Base-by-base conservation (phyloP, 2,797 vertebrate species). In the Tauraco hartlaubi region DNA sequence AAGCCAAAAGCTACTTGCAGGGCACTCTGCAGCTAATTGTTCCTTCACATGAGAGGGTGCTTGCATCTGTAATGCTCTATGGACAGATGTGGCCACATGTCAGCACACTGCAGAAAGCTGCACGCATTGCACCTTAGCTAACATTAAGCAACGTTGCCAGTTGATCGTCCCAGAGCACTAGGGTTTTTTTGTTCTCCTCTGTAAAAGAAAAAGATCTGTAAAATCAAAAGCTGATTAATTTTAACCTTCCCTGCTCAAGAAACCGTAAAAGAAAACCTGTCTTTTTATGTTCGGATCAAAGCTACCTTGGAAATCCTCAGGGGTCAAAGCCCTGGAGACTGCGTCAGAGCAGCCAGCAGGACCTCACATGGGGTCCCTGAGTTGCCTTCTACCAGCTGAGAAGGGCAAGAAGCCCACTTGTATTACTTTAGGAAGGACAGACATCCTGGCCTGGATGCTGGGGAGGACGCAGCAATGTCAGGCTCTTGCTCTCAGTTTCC, bases 231-330 rank as follows among this genome's bases (percentile, higher is more conserved):
- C 15, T 31, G 35, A 48, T 59, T 33, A 43, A 46, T 74, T 87
- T 37, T 73, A 19, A 54, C 31, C 55, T 83, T 87, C 20, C 22
- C 51, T 54, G n/a, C 19, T 39, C 51, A 69, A 73, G 43, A 55
- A 78, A 43, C 9, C 23, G 28, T 52, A 56, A 78, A 84, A 55
- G 29, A 78, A 85, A 83, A 10, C 12, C 19, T 81, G 18, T 25
- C 9, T 63, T 33, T 76, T 55, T 17, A 15, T 15, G 12, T 49
- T 66, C 0, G 0, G 11, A 54, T 76, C 48, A 80, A 11, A 71
- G 37, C 9, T 28, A 31, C 14, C 41, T 43, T 4, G 2, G 21
- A 48, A 94, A 63, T 59, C 8, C 14, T 19, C 0, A 0, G 33
- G 5, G 7, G 5, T 73, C 19, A 86, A 46, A 80, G 31, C 15